Evolutionary conservation across 2,888 invertebrate species (phyloP).

Genomic region (Phyllotreta cruciferae): DNA sequence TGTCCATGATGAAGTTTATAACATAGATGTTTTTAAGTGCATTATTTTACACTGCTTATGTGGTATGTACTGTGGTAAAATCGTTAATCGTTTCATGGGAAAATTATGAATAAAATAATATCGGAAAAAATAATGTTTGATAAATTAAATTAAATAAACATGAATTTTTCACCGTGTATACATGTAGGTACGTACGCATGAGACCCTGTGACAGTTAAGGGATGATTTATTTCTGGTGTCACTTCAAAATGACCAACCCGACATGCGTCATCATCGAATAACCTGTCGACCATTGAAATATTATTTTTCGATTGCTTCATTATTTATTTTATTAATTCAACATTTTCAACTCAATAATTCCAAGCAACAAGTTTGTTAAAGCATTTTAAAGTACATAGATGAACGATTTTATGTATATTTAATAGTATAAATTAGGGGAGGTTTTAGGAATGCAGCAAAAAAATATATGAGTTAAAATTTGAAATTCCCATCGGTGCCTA

Average conservation of each 20-base stretch:
- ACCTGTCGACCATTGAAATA: slow-evolving; percentile 52
- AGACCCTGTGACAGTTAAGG: slow-evolving; percentile 49
- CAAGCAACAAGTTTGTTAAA: slow-evolving; percentile 48
- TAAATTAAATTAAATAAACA: no score
- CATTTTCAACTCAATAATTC: slow-evolving; percentile 38
- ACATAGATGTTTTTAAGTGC: background rate
- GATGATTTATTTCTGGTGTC: slow-evolving; percentile 55
- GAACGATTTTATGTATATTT: no score
- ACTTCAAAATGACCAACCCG: slow-evolving; percentile 52
- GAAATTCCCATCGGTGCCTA: background rate
- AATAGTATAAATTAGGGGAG: no score
- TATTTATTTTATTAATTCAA: slow-evolving; percentile 48
- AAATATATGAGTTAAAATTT: slow-evolving; percentile 8
- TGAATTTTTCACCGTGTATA: no score
- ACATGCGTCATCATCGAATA: slow-evolving; percentile 56
- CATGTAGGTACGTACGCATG: slow-evolving; percentile 50
- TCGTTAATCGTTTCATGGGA: no score
- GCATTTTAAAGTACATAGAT: background rate
- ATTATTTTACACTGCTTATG: no score
- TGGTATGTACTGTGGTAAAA: no score
- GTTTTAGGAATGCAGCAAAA: background rate
- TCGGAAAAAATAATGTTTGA: no score
- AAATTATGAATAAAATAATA: no score
- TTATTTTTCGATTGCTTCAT: slow-evolving; percentile 38
- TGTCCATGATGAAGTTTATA: slow-evolving; percentile 17